Base-by-base conservation (phyloP, 2,797 vertebrate species). In the Melanogrammus aeglefinus region DNA sequence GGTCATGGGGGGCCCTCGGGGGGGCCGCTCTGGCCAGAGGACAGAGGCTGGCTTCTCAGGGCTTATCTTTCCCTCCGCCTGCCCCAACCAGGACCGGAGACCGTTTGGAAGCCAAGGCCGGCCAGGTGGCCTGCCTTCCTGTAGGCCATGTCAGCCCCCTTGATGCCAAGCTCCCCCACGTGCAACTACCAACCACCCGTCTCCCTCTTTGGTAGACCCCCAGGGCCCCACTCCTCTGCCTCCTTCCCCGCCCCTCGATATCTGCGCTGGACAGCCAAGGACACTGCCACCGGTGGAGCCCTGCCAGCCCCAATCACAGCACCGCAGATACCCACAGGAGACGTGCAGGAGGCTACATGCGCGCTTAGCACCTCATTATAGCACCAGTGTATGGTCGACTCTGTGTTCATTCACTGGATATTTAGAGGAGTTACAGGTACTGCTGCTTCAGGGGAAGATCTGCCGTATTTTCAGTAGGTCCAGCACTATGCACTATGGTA, bases 121-220 rank as follows among this genome's bases (percentile, higher is more conserved):
- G 83, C 81, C 88, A 91, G 89, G 88, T 91, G 86, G 90, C 4
- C 47, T 16, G 84, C 85, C 82, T 83, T 86, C 75, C 86, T 86
- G 76, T 29, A 33, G 80, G 84, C 75, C 76, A 81, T 77, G 80
- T 84, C 82, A 77, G 84, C 38, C 12, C 44, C 29, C 18, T 14
- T 13, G 18, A 24, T 77, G 85, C 86, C 86, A 89, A 78, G 76
- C 76, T 41, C 44, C 44, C 77, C 78, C 36, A 38, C 0, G 36
- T 38, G 72, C 70, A 70, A 44, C 70, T 73, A 36, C 47, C 77
- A 24, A 4, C 80, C 72, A 29, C 82, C 79, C 75, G 75, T 76
- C 75, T 81, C 78, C 12, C 73, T 39, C 69, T 63, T 21, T 18
- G 47, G 47, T 21, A 21, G 47, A 51, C 47, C 14, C 47, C 47